phyloP scores from a whole-genome alignment of 2,113 vertebrate genomes.

The Perca fluviatilis region DNA sequence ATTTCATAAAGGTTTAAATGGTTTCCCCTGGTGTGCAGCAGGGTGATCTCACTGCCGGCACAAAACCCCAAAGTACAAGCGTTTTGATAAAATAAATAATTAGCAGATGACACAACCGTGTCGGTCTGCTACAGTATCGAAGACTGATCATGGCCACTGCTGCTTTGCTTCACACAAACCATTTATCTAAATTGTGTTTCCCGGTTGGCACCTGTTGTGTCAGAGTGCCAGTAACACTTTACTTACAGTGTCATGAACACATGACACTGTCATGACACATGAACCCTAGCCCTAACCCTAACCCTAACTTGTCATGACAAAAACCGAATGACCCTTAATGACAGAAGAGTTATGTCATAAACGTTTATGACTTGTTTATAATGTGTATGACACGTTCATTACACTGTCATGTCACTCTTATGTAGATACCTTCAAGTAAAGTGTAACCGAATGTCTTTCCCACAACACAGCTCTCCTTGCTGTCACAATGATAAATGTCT shows the following conservation, averaged over 20 bases:
- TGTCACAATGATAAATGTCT: background rate
- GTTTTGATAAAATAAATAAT: background rate
- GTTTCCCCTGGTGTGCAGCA: background rate
- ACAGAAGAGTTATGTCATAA: too few relatives aligned
- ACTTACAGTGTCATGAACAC: too few relatives aligned
- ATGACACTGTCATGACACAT: too few relatives aligned
- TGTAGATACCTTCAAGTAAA: too few relatives aligned
- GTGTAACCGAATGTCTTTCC: background rate
- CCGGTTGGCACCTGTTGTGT: background rate
- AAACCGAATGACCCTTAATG: too few relatives aligned
- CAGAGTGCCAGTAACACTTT: too few relatives aligned
- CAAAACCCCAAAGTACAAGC: background rate
- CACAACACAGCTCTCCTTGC: too few relatives aligned
- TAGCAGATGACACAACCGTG: background rate
- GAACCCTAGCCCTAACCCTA: too few relatives aligned
- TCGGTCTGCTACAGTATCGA: background rate
- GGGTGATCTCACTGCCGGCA: background rate
- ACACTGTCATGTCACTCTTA: too few relatives aligned
- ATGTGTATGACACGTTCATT: too few relatives aligned
- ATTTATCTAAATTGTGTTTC: slow-evolving; percentile 5
- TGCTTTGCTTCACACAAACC: background rate
- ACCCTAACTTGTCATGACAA: too few relatives aligned
- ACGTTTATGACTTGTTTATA: too few relatives aligned
- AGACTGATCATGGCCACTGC: background rate
- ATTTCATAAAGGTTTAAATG: background rate